Evolutionary conservation across 2,888 invertebrate genomes (phyloP).

Genomic region (Oligia fasciuncula): DNA sequence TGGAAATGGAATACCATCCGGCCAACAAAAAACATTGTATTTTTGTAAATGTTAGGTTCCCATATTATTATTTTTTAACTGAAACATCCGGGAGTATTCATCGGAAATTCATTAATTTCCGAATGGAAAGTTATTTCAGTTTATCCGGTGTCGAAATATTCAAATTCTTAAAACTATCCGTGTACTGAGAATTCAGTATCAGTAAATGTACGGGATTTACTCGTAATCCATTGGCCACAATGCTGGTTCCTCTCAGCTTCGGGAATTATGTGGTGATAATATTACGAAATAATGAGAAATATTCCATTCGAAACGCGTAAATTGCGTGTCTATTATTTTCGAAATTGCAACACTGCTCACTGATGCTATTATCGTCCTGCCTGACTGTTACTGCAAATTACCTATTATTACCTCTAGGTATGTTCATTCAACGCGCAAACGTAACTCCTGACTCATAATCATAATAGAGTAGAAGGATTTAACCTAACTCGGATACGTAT

Average conservation of each 20-base stretch:
- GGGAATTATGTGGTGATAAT: background rate
- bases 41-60: background rate
- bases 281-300: slow-evolving; percentile 3
- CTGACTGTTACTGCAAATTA: slow-evolving; percentile 9
- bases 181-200: slow-evolving; percentile 5
- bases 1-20: background rate
- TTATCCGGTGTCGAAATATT: slow-evolving; percentile 28
- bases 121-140: slow-evolving; percentile 3
- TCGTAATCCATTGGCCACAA: slow-evolving; percentile 13
- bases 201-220: slow-evolving; percentile 4
- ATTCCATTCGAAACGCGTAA: slow-evolving; percentile 2
- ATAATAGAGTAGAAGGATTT: slow-evolving; percentile 6
- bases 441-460: background rate
- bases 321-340: slow-evolving; percentile 3
- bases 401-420: slow-evolving; percentile 10
- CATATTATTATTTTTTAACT: slow-evolving; percentile 15
- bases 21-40: background rate
- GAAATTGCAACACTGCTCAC: slow-evolving; percentile 20
- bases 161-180: slow-evolving; percentile 29
- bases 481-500: slow-evolving; percentile 10
- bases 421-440: slow-evolving; percentile 6
- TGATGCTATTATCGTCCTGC: background rate
- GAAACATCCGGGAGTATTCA: slow-evolving; percentile 12
- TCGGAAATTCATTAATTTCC: slow-evolving; percentile 30
- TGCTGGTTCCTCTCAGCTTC: background rate